Conservation (phyloP, 2,113 vertebrate species). For the Hemichromis elongatus region DNA sequence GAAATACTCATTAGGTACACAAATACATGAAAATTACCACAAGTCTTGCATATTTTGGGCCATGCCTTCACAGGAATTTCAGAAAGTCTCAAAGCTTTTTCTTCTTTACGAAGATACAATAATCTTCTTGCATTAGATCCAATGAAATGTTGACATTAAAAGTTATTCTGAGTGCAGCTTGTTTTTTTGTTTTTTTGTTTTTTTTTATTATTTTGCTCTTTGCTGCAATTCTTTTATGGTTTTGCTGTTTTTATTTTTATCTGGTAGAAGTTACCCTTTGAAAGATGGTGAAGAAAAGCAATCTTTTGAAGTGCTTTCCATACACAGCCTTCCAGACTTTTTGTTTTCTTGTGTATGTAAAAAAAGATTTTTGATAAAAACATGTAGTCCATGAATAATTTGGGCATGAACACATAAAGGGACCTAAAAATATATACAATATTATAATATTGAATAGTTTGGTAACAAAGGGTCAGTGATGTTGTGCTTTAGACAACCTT, state of each 20-base stretch:
- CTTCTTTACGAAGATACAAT: background rate
- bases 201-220: background rate
- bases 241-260: background rate
- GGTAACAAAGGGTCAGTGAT: background rate
- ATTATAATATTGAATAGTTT: background rate
- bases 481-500: background rate
- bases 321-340: too few species aligned
- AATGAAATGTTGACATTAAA: background rate
- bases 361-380: too few species aligned
- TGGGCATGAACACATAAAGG: background rate
- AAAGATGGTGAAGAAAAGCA: background rate
- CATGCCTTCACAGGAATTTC: background rate
- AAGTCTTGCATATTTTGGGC: background rate
- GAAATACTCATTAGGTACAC: background rate
- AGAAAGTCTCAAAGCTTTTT: background rate
- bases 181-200: too few species aligned
- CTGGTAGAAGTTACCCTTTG: background rate
- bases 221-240: background rate
- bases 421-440: background rate
- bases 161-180: background rate
- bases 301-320: background rate
- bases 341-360: too few species aligned
- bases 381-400: too few species aligned
- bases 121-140: background rate
- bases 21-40: background rate